Evolutionary conservation across 1,140 invertebrate species (phyloP).

Genomic region (Hestina assimilis): DNA sequence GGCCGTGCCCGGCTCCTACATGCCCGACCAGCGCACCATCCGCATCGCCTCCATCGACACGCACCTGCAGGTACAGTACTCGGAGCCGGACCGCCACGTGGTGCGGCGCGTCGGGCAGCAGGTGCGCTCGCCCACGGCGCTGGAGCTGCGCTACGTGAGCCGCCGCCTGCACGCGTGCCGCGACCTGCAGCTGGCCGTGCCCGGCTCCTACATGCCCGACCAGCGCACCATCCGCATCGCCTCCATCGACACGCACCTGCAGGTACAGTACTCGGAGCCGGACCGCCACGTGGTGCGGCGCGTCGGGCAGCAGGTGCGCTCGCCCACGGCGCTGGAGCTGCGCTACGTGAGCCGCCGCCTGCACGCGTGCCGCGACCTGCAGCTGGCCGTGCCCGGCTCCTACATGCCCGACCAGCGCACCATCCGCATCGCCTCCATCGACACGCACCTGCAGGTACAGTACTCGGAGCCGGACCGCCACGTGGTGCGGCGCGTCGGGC

Average conservation of each 20-base stretch:
- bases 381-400: constrained; percentile 97
- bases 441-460: constrained; percentile 89
- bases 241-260: constrained; percentile 89
- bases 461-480: constrained; percentile 99
- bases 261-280: constrained; percentile 97
- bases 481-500: constrained; percentile 95
- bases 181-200: constrained; percentile 96
- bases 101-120: constrained; percentile 97
- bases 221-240: constrained; percentile 92
- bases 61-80: constrained; percentile 87
- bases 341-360: constrained; percentile 97
- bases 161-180: constrained; percentile 93
- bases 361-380: constrained; percentile 92
- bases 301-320: constrained; percentile 95
- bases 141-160: constrained; percentile 97
- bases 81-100: constrained; percentile 99
- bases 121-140: constrained; percentile 91
- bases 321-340: constrained; percentile 92
- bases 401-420: constrained; percentile 94
- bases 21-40: constrained; percentile 91
- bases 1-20: constrained; percentile 97
- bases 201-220: constrained; percentile 96
- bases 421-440: constrained; percentile 93
- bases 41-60: constrained; percentile 93
- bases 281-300: constrained; percentile 98